Percentiles rank a stretch among this genome's conserved stretches.
phyloP scores from a whole-genome alignment of 2,797 vertebrate genomes.

The Adrianichthys oophorus region DNA sequence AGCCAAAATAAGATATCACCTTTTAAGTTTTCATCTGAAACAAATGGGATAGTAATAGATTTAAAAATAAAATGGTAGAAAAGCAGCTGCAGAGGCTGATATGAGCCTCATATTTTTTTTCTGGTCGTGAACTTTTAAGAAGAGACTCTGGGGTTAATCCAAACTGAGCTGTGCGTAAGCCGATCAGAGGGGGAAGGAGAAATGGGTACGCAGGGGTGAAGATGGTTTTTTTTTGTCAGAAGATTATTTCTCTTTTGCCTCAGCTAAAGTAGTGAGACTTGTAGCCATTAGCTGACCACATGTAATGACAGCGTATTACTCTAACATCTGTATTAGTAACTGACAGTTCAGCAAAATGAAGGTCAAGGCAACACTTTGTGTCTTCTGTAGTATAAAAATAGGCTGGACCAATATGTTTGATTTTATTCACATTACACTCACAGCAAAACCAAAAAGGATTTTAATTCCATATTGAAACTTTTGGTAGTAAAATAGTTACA shows the following conservation, averaged over 20 bases:
- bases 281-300: neutral
- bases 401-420: too few species aligned
- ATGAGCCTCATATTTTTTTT: conserved; percentile 16
- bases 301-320: neutral
- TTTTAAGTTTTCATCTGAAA: neutral
- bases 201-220: neutral
- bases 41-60: neutral
- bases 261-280: neutral
- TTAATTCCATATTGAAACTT: too few species aligned
- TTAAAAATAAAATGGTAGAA: neutral
- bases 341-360: neutral
- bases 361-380: neutral
- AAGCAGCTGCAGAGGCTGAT: neutral
- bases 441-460: too few species aligned
- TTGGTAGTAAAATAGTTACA: too few species aligned
- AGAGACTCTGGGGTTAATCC: conserved; percentile 12
- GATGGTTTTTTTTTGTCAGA: conserved; percentile 4
- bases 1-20: too few species aligned
- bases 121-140: conserved; percentile 9
- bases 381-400: neutral
- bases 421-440: too few species aligned
- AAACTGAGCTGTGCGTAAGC: neutral
- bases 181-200: neutral
- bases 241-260: neutral
- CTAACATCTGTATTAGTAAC: neutral